A percentile compares a stretch with the other conserved stretches of the same genome.
phyloP scores from a whole-genome alignment of 2,797 vertebrate genomes.

The Sebastes oblongus region DNA sequence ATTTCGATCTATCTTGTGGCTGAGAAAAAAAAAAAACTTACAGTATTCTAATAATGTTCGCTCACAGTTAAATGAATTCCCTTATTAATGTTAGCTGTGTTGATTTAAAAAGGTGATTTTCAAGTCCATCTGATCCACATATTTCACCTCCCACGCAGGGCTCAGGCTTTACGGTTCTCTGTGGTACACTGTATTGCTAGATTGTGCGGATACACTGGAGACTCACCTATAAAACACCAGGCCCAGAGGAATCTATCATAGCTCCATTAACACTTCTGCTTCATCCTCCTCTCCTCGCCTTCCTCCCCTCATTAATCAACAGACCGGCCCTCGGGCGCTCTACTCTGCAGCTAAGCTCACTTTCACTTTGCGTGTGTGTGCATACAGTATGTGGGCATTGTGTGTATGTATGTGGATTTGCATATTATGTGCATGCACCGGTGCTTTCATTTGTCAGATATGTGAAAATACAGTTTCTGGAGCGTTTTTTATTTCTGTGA shows the following conservation, averaged over 20 bases:
- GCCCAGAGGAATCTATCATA: constrained; percentile 76
- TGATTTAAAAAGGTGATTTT: constrained; percentile 26
- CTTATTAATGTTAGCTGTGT: background rate
- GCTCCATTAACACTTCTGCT: constrained; percentile 78
- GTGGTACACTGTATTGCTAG: constrained; percentile 42
- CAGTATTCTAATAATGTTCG: background rate
- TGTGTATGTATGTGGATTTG: constrained; percentile 9
- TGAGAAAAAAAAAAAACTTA: background rate
- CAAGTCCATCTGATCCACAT: constrained; percentile 34
- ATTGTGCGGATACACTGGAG: constrained; percentile 63
- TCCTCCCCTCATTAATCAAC: constrained; percentile 78
- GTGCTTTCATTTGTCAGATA: background rate
- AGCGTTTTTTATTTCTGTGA: background rate
- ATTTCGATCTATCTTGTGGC: background rate
- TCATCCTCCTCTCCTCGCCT: constrained; percentile 72
- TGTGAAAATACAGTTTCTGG: background rate
- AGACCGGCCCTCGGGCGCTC: constrained; percentile 62
- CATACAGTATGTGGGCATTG: constrained; percentile 7
- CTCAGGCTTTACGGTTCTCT: constrained; percentile 18
- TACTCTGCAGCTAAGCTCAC: constrained; percentile 60
- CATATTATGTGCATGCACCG: background rate
- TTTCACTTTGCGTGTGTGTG: constrained; percentile 19
- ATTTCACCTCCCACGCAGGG: constrained; percentile 32
- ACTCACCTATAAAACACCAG: constrained; percentile 69
- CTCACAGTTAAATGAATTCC: constrained; percentile 4